Percentiles rank a stretch among this genome's conserved stretches.
phyloP scores from a whole-genome alignment of 2,797 vertebrate genomes.

The Tragopan temminckii region DNA sequence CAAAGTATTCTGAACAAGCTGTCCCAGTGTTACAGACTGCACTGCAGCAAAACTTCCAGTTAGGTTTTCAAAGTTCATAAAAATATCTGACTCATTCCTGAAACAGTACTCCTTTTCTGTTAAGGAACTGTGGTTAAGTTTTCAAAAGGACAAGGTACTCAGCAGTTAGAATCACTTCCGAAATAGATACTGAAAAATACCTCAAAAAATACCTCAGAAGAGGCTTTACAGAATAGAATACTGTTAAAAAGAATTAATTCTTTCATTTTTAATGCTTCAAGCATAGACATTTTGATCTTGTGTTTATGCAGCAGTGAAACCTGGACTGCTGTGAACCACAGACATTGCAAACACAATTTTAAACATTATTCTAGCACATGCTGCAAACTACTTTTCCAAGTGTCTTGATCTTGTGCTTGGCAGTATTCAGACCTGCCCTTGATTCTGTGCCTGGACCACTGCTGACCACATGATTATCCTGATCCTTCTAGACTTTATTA shows the following conservation, averaged over 20 bases:
- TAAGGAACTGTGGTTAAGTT: background rate
- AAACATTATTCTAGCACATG: background rate
- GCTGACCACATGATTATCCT: background rate
- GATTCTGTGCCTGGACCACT: background rate
- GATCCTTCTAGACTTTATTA: background rate
- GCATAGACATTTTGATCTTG: background rate
- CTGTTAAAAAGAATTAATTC: background rate
- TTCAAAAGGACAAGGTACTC: background rate
- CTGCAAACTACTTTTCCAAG: background rate
- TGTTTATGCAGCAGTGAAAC: background rate
- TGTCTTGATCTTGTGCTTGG: background rate
- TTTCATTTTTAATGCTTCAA: background rate
- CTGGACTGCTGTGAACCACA: background rate
- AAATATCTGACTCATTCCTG: background rate
- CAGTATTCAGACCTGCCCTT: background rate
- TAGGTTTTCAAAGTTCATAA: background rate
- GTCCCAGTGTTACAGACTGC: fast-evolving
- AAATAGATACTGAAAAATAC: background rate
- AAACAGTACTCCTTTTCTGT: background rate
- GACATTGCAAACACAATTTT: background rate
- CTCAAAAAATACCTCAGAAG: background rate
- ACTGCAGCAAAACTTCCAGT: background rate
- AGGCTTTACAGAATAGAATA: background rate
- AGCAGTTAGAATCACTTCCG: background rate
- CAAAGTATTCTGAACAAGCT: background rate